Percentiles rank a stretch among this genome's conserved stretches.
phyloP scores from a whole-genome alignment of 2,113 vertebrate species.

The Psilopsiagon aurifrons region DNA sequence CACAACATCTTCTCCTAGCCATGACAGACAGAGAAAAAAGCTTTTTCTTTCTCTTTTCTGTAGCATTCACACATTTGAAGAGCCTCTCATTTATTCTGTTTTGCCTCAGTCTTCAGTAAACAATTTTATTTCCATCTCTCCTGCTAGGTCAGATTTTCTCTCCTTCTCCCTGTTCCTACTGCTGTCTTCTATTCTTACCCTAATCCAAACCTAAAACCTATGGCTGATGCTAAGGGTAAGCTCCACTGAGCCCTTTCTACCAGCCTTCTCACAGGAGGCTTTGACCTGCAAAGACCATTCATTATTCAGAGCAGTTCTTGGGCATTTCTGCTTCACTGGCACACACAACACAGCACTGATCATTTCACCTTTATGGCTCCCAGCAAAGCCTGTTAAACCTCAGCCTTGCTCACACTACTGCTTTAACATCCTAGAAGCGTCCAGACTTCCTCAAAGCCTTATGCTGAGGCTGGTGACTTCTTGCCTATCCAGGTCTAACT shows the following conservation, averaged over 20 bases:
- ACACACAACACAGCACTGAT: not conserved
- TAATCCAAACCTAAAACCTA: not conserved
- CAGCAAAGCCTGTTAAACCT: slow-evolving; percentile 11
- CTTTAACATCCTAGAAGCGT: not conserved
- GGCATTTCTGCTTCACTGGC: slow-evolving; percentile 16
- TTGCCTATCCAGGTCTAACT: not conserved
- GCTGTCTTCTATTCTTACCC: not conserved
- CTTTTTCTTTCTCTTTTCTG: not conserved
- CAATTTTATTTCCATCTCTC: not conserved
- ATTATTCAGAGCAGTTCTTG: not conserved
- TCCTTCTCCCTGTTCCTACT: not conserved
- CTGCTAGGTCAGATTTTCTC: not conserved
- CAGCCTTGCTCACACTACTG: not conserved
- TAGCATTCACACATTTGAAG: not conserved
- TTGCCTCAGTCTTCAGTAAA: not conserved
- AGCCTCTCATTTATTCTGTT: not conserved
- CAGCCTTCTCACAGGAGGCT: not conserved
- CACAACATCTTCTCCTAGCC: not conserved
- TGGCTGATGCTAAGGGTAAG: not conserved
- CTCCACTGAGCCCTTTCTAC: not conserved
- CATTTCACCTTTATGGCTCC: slow-evolving; percentile 17
- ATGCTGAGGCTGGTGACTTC: not conserved
- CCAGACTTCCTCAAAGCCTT: not conserved
- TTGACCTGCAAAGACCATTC: not conserved
- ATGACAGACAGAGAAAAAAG: not conserved